Base-by-base conservation (phyloP, 2,888 invertebrate genomes). In the Bellardia bayeri region DNA sequence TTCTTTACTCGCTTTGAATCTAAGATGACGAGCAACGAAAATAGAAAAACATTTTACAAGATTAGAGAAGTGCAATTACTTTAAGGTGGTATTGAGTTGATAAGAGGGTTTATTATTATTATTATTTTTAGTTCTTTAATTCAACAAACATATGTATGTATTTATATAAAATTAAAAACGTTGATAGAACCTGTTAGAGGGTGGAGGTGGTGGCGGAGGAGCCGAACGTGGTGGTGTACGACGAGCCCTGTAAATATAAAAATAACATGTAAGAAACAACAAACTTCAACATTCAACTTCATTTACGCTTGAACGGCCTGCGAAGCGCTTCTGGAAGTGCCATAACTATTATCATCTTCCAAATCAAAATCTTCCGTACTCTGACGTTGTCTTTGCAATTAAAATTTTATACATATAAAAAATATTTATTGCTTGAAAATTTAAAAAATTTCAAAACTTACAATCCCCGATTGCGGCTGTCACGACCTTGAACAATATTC, bases 171-270 rank as follows among this genome's bases (percentile, higher is more conserved):
- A 81, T 85, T 91, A 92, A 91, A 91, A 92, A 91, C 92, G 92
- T 92, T 91, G 91, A 90, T 91, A 91, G 90, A 92, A 93, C 93
- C 93, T 93, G 92, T 92, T 93, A 90, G 91, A 90, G 89, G 91
- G 90, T n/a, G 92, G 92, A 11, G 93, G 93, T 64, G 92, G 92
- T 76, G 93, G 93, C 76, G 93, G 92, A 42, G 92, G 93, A 33
- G 93, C 93, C 56, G 91, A 90, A 79, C 92, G 91, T 56, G 93
- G 93, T 87, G 93, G 93, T 86, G 93, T 93, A 69, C 92, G 91
- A 83, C 93, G 92, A 7, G 92, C 92, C 82, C 93, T 93, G 71
- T 37, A 91, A 90, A 81, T 2, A 63, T n/a, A 69, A 0, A 45
- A 3, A 16, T 16, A 11, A 16, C 14, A 71, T 23, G n/a, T 68